Percentiles rank a stretch among this genome's conserved stretches.
Evolutionary conservation across 92 coral and sea anemone species (phyloP).

Genomic region (Isaurus tuberculatus): DNA sequence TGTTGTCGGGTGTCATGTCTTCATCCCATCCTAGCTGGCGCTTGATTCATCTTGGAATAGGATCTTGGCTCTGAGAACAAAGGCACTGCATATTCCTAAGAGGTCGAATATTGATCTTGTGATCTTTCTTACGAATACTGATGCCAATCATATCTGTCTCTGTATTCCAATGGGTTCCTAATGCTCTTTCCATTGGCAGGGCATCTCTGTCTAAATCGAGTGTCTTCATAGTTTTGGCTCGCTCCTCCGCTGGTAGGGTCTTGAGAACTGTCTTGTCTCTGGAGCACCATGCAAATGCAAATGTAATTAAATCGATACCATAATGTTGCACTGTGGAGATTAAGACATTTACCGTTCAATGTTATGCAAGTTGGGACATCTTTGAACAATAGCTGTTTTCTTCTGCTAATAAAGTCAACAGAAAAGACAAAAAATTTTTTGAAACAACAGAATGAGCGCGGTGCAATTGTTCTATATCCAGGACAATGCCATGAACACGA

Average conservation of each 20-base stretch:
- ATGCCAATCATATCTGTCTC: slow-evolving; percentile 1
- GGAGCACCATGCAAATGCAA: slow-evolving; percentile 22
- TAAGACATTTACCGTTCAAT: slow-evolving; percentile 44
- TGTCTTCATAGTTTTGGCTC: background rate
- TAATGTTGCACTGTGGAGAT: slow-evolving; percentile 54
- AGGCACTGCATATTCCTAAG: slow-evolving; percentile 22
- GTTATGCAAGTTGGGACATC: slow-evolving; percentile 39
- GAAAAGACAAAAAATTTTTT: background rate
- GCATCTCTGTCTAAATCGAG: background rate
- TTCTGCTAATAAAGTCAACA: background rate
- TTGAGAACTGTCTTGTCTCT: slow-evolving; percentile 3
- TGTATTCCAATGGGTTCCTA: slow-evolving; percentile 2
- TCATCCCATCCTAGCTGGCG: slow-evolving; percentile 33
- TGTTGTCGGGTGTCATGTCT: background rate
- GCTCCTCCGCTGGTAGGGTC: background rate
- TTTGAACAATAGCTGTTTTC: background rate
- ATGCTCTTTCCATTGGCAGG: background rate
- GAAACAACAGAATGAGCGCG: slow-evolving; percentile 39
- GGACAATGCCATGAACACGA: slow-evolving; percentile 58
- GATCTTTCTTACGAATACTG: slow-evolving; percentile 3
- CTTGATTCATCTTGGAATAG: slow-evolving; percentile 19
- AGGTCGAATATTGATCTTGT: slow-evolving; percentile 32
- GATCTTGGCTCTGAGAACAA: slow-evolving; percentile 17
- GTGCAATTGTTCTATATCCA: slow-evolving; percentile 50
- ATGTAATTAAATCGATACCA: slow-evolving; percentile 41